Percentiles rank a stretch among this genome's conserved stretches.
phyloP scores from a whole-genome alignment of 2,113 vertebrate genomes.

The Rutilus rutilus region DNA sequence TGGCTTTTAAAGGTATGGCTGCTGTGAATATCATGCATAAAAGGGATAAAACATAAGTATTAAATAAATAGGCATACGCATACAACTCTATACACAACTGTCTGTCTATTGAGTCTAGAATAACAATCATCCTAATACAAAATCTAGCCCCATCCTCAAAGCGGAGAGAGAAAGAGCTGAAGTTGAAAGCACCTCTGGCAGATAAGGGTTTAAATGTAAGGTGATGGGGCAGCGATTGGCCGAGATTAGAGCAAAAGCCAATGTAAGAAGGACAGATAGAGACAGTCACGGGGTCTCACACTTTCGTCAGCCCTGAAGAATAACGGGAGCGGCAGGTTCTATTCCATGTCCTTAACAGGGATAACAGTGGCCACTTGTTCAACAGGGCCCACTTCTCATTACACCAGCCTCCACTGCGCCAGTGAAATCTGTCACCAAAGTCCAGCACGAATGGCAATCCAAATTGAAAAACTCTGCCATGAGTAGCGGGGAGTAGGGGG shows the following conservation, averaged over 20 bases:
- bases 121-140: neutral
- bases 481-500: conserved; percentile 54
- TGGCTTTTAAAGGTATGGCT: neutral
- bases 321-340: conserved; percentile 57
- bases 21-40: neutral
- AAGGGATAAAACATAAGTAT: neutral
- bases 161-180: neutral
- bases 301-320: conserved; percentile 51
- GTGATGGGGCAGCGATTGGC: conserved; percentile 1
- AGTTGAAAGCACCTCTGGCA: conserved; percentile 11
- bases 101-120: neutral
- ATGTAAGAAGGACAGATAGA: conserved; percentile 43
- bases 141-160: neutral
- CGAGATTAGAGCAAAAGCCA: conserved; percentile 27
- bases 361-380: conserved; percentile 70
- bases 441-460: conserved; percentile 68
- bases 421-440: conserved; percentile 72
- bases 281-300: conserved; percentile 1
- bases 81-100: neutral
- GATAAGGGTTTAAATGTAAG: conserved; percentile 20
- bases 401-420: conserved; percentile 60
- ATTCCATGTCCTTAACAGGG: conserved; percentile 62
- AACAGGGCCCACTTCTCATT: conserved; percentile 68
- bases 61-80: neutral
- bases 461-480: conserved; percentile 73